Conservation (phyloP, 2,888 invertebrate genomes). For the Calephelis perditalis region DNA sequence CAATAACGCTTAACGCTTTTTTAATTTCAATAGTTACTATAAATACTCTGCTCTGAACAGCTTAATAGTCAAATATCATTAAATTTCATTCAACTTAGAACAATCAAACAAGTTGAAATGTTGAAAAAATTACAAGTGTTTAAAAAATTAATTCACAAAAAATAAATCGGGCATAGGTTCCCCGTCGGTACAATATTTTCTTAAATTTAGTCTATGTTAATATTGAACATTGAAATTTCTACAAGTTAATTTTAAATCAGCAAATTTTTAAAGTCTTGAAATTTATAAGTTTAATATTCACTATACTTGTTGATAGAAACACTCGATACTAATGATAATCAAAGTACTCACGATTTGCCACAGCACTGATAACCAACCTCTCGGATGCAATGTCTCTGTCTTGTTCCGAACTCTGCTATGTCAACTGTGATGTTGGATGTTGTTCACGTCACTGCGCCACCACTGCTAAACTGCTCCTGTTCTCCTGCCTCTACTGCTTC, state of each 20-base stretch:
- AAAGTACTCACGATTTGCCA: background rate
- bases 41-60: background rate
- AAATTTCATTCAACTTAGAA: background rate
- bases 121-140: slow-evolving; percentile 3
- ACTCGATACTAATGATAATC: too few species aligned
- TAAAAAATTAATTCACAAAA: background rate
- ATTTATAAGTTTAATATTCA: background rate
- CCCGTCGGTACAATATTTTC: slow-evolving; percentile 5
- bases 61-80: background rate
- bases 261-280: slow-evolving; percentile 1
- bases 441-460: background rate
- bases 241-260: background rate
- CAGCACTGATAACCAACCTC: background rate
- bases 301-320: background rate
- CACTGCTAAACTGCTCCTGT: background rate
- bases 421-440: too few species aligned
- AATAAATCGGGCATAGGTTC: slow-evolving; percentile 2
- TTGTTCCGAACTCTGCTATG: too few species aligned
- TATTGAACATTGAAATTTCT: slow-evolving; percentile 5
- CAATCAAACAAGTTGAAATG: background rate
- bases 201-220: slow-evolving; percentile 5
- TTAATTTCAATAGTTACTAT: background rate
- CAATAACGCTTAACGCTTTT: background rate
- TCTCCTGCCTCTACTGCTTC: background rate
- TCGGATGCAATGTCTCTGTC: background rate